Conservation (phyloP, 1,140 invertebrate genomes). For the Drosophila prosaltans region DNA sequence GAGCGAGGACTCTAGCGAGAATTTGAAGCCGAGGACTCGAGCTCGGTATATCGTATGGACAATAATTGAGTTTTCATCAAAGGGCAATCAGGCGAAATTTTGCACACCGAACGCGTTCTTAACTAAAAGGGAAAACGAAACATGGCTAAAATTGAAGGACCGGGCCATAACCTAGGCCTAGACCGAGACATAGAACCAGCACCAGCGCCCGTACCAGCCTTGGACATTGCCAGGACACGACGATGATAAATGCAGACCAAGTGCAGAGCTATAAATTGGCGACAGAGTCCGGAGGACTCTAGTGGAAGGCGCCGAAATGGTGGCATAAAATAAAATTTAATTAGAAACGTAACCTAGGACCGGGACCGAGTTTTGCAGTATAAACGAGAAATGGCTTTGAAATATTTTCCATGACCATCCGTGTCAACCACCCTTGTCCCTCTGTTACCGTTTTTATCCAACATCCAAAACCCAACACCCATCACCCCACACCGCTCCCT, state of each 20-base stretch:
- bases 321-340: slow-evolving; percentile 82
- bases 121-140: slow-evolving; percentile 62
- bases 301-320: slow-evolving; percentile 75
- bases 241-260: slow-evolving; percentile 54
- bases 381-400: slow-evolving; percentile 63
- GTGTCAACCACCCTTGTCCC: neutral
- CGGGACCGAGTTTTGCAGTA: slow-evolving; percentile 28
- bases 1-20: neutral
- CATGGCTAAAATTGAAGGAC: slow-evolving; percentile 48
- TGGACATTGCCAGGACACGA: neutral
- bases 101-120: slow-evolving; percentile 79
- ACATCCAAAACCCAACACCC: neutral
- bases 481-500: neutral
- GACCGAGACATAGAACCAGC: neutral
- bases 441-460: neutral
- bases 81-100: slow-evolving; percentile 80
- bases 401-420: slow-evolving; percentile 58
- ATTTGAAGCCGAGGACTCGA: slow-evolving; percentile 4
- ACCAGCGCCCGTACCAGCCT: slow-evolving; percentile 1
- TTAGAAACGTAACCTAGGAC: slow-evolving; percentile 76
- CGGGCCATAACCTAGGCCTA: slow-evolving; percentile 15
- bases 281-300: neutral
- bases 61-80: slow-evolving; percentile 82
- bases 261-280: slow-evolving; percentile 72
- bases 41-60: slow-evolving; percentile 32